Percentiles rank a stretch among this genome's conserved stretches.
Evolutionary conservation across 2,888 invertebrate species (phyloP).

Genomic region (Heteromurus nitidus): DNA sequence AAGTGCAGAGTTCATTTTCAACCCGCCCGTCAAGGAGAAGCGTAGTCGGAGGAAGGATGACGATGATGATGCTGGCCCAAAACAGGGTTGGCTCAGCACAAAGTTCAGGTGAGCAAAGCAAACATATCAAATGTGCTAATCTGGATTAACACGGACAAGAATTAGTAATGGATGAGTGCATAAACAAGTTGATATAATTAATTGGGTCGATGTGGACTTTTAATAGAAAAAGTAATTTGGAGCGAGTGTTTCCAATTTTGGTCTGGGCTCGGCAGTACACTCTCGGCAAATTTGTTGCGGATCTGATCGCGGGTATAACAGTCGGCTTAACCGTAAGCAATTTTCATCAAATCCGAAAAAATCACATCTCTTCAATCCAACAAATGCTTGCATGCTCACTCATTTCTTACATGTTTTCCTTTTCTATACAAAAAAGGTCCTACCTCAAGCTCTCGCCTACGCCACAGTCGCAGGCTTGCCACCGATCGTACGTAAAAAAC

Average conservation of each 20-base stretch:
- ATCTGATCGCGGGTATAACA: conserved; percentile 66
- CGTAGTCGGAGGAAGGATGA: neutral
- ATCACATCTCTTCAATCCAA: too few species aligned
- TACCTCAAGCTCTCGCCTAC: conserved; percentile 84
- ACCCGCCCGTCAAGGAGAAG: conserved; percentile 9
- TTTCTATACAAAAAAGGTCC: neutral
- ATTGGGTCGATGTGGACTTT: neutral
- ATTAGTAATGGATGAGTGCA: too few species aligned
- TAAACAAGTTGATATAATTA: neutral
- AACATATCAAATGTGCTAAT: neutral
- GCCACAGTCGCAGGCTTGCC: conserved; percentile 89
- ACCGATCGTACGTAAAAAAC: conserved; percentile 63
- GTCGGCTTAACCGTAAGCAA: conserved; percentile 66
- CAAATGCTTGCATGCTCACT: too few species aligned
- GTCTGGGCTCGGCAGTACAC: conserved; percentile 68
- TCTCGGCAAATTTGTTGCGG: conserved; percentile 55
- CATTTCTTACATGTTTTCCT: neutral
- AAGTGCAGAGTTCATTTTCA: conserved; percentile 41
- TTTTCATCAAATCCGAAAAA: too few species aligned
- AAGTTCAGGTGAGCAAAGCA: conserved; percentile 61
- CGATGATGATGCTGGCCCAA: conserved; percentile 22
- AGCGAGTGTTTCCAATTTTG: conserved; percentile 67
- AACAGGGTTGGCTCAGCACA: conserved; percentile 31
- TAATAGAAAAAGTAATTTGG: conserved; percentile 58
- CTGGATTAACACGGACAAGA: too few species aligned